Evolutionary conservation across 2,113 vertebrate species (phyloP).

Genomic region (Semnornis frantzii): DNA sequence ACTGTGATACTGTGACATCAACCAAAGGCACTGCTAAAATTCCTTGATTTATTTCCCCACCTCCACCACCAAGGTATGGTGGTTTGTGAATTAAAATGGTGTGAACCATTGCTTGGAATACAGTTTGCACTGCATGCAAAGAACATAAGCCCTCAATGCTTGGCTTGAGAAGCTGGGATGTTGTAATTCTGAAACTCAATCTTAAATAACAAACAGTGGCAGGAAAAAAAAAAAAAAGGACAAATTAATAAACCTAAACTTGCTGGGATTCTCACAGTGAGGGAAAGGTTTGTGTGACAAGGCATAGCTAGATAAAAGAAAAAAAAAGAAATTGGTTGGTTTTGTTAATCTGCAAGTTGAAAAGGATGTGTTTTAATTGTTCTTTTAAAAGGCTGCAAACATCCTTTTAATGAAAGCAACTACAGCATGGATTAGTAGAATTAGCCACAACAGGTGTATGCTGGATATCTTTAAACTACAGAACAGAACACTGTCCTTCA

Average conservation of each 20-base stretch:
- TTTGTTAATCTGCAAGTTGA: not conserved
- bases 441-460: not conserved
- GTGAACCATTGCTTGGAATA: not conserved
- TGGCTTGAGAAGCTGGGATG: not conserved
- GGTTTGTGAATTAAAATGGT: not conserved
- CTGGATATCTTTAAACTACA: constrained; percentile 1
- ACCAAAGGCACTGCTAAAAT: not conserved
- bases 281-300: not conserved
- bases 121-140: not conserved
- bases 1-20: no score
- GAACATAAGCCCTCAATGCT: not conserved
- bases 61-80: not conserved
- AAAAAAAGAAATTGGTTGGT: not conserved
- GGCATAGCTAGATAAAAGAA: not conserved
- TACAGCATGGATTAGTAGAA: constrained; percentile 1
- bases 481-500: not conserved
- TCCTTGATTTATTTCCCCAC: not conserved
- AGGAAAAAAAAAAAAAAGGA: not conserved
- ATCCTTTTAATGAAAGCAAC: not conserved
- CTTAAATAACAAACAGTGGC: not conserved
- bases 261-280: not conserved
- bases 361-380: not conserved
- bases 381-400: not conserved
- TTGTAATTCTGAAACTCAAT: not conserved
- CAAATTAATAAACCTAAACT: not conserved